Base-by-base conservation (phyloP, 1,140 invertebrate species). In the Polypedilum pembai region DNA sequence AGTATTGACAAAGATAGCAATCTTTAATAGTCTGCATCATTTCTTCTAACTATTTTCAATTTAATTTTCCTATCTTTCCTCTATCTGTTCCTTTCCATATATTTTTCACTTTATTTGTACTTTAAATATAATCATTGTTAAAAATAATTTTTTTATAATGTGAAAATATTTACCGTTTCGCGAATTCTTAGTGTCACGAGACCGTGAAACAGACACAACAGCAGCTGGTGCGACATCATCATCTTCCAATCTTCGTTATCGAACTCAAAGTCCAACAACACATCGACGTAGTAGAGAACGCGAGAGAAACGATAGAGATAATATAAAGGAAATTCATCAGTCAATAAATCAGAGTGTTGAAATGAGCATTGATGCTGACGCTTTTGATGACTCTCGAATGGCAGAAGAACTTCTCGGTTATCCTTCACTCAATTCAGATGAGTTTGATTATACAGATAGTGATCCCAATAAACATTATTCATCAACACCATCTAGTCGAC, bases 351-450 rank as follows among this genome's bases (percentile, higher is more conserved):
- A 69, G 20, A 69, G 75, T 75, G 40, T 65, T n/a, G 73, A 74
- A 10, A 73, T 79, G 33, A 76, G 75, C 0, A 76, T 79, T 56
- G 1, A 79, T 76, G 0, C 77, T 77, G 40, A 75, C 3, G 10
- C 21, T 1, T 75, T 80, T 24, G 81, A 82, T 75, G 81, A 82
- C 40, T 82, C 81, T 7, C 78, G 81, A 7, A 73, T 82, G 33
- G 80, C 80, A 33, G 81, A 77, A 77, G 45, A 69, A 7, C 20
- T 15, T 72, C 79, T 79, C 74, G 81, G 76, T n/a, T 77, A 82
- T 75, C 79, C 79, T 10, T 82, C 80, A 0, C 80, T 82, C 74
- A 79, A 79, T 8, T 80, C 79, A 7, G 81, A 82, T 75, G 81
- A 82, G 73, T 77, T 80, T 7, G 81, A 82, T 74, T 45, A 40